Percentiles rank a stretch among this genome's conserved stretches.
phyloP scores from a whole-genome alignment of 1,140 invertebrate species.

The Ditylenchus dipsaci region DNA sequence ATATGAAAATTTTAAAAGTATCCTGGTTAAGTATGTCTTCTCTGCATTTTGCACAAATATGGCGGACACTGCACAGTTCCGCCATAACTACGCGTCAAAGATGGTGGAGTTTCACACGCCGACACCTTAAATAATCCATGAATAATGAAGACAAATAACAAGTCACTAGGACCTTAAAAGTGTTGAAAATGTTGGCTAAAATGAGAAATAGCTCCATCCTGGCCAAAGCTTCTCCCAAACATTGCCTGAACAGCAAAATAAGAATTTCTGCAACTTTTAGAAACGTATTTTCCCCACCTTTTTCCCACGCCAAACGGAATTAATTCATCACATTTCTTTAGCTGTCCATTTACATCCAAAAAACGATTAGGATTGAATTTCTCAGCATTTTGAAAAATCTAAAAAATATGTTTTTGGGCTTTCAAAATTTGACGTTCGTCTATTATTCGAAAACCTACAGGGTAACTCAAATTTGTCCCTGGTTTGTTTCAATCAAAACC shows the following conservation, averaged over 20 bases:
- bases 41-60: not conserved
- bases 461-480: no score
- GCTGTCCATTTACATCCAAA: constrained; percentile 10
- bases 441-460: no score
- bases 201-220: constrained; percentile 84
- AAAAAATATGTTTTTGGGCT: no score
- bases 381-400: constrained; percentile 10
- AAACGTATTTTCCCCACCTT: not conserved
- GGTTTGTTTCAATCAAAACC: no score
- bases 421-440: no score
- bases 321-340: constrained; percentile 9
- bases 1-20: no score
- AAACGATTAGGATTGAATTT: constrained; percentile 8
- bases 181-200: constrained; percentile 75
- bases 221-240: constrained; percentile 79
- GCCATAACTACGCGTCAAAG: not conserved
- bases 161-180: constrained; percentile 65
- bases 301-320: constrained; percentile 14
- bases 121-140: not conserved
- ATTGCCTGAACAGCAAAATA: constrained; percentile 66
- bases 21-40: not conserved
- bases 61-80: not conserved
- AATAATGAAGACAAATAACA: not conserved
- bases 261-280: not conserved
- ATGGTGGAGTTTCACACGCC: not conserved